Percentiles rank a stretch among this genome's conserved stretches.
Evolutionary conservation across 2,113 vertebrate species (phyloP).

Genomic region (Dunckerocampus dactyliophorus): DNA sequence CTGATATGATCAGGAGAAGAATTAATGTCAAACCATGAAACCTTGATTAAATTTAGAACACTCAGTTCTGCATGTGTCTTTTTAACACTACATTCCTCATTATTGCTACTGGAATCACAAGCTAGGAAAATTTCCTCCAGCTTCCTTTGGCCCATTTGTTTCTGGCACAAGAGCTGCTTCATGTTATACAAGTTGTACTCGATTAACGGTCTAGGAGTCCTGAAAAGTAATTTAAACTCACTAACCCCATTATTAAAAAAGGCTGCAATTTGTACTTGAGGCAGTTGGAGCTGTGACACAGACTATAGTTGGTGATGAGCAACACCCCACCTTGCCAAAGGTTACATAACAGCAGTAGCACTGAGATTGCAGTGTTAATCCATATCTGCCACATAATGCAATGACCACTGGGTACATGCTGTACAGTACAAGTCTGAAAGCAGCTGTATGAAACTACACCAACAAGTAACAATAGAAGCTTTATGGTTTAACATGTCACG

Average conservation of each 20-base stretch:
- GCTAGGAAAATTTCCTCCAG: conserved; percentile 23
- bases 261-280: not conserved
- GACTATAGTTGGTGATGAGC: conserved; percentile 7
- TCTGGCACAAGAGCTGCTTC: conserved; percentile 30
- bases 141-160: conserved; percentile 34
- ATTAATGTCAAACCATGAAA: not conserved
- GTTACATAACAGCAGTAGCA: conserved; percentile 34
- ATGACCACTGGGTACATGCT: not conserved
- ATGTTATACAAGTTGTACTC: conserved; percentile 25
- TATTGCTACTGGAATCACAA: conserved; percentile 19
- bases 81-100: conserved; percentile 27
- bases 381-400: conserved; percentile 14
- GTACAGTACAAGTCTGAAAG: not conserved
- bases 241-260: not conserved
- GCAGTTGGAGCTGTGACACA: not conserved
- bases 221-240: not conserved
- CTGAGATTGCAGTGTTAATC: conserved; percentile 24
- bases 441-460: not conserved
- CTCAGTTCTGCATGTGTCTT: conserved; percentile 2
- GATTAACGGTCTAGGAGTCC: conserved; percentile 11
- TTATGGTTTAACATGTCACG: not conserved
- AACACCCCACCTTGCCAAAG: not conserved
- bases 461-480: not conserved
- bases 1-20: not conserved
- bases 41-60: not conserved